phyloP scores from a whole-genome alignment of 2,113 vertebrate species.

The Sapayoa aenigma region DNA sequence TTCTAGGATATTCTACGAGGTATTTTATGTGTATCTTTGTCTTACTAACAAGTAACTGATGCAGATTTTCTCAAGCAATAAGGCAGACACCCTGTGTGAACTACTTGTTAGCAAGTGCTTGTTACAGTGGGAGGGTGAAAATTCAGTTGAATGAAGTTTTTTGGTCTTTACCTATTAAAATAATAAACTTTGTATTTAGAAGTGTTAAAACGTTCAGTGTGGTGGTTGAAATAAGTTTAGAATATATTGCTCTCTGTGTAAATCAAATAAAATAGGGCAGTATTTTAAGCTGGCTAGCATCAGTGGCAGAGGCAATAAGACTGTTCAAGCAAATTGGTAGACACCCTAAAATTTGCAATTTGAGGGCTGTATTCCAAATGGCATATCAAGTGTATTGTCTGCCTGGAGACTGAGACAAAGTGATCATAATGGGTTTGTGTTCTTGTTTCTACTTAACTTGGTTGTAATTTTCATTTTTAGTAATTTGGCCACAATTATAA shows the following conservation, averaged over 20 bases:
- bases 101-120: not conserved
- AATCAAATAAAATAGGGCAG: not conserved
- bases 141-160: not conserved
- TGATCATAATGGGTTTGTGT: not conserved
- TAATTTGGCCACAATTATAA: not conserved
- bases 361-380: not conserved
- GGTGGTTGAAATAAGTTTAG: not conserved
- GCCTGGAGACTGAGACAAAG: not conserved
- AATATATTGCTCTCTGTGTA: not conserved
- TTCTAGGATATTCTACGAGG: not conserved
- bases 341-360: not conserved
- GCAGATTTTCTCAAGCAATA: not conserved
- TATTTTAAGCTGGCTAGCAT: not conserved
- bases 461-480: constrained; percentile 18
- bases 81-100: not conserved
- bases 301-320: not conserved
- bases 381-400: not conserved
- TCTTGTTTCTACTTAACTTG: not conserved
- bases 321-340: not conserved
- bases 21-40: not conserved
- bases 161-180: not conserved
- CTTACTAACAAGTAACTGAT: not conserved
- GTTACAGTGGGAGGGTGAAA: not conserved
- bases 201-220: not conserved
- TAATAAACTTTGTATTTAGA: not conserved